Percentiles rank a stretch among this genome's conserved stretches.
Conservation (phyloP, 2,113 vertebrate genomes). For the Cyprinodon tularosa region DNA sequence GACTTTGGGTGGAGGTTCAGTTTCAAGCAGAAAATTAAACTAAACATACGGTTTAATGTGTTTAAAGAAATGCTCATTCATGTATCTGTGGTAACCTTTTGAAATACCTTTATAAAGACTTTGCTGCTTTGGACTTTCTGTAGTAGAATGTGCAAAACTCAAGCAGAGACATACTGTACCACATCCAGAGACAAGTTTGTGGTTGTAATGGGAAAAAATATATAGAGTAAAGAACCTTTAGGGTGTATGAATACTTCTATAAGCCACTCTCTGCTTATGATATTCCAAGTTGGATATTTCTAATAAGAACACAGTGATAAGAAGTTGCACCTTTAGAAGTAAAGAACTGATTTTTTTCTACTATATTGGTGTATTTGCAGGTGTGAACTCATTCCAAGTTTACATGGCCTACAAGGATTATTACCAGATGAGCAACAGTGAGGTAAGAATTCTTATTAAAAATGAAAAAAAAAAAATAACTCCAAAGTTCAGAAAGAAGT, state of each 20-base stretch:
- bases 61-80: neutral
- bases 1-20: too few species aligned
- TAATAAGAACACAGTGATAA: neutral
- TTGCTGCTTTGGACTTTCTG: too few species aligned
- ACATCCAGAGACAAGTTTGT: neutral
- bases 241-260: neutral
- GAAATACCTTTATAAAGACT: neutral
- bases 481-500: too few species aligned
- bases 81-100: neutral
- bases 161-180: neutral
- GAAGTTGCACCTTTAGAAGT: neutral
- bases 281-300: neutral
- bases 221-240: neutral
- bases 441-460: conserved; percentile 80
- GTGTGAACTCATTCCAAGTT: conserved; percentile 96
- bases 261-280: neutral
- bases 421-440: conserved; percentile 96
- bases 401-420: conserved; percentile 98
- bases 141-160: too few species aligned
- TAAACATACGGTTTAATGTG: neutral
- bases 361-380: conserved; percentile 70
- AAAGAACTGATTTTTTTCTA: neutral
- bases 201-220: neutral
- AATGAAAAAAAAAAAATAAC: neutral
- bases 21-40: too few species aligned